Percentiles rank a stretch among this genome's conserved stretches.
Conservation (phyloP, 2,888 invertebrate genomes). For the Mythimna pallens region DNA sequence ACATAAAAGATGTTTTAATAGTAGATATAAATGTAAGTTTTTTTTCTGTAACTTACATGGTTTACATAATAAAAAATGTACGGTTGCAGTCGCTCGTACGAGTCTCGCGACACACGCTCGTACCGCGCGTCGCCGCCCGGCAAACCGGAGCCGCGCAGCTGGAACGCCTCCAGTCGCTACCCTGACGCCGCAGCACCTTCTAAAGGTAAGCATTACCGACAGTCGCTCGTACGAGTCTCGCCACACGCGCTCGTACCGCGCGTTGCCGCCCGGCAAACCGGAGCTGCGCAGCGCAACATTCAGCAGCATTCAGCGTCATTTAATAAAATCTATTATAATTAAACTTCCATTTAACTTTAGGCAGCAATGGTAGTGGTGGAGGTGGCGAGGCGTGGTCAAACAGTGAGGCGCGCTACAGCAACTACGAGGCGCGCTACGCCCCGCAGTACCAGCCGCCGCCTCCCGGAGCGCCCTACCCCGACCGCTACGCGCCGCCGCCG, state of each 20-base stretch:
- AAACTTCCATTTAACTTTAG: slow-evolving; percentile 20
- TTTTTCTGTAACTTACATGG: neutral
- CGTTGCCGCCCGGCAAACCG: slow-evolving; percentile 84
- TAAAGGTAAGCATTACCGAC: slow-evolving; percentile 75
- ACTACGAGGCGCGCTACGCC: slow-evolving; percentile 83
- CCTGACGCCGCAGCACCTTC: slow-evolving; percentile 78
- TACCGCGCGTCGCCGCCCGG: slow-evolving; percentile 85
- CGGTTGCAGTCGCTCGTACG: neutral
- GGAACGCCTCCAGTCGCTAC: slow-evolving; percentile 82
- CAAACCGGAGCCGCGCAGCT: slow-evolving; percentile 85
- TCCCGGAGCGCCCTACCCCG: slow-evolving; percentile 86
- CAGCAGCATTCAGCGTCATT: too few species aligned
- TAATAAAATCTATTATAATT: neutral
- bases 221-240: too few species aligned
- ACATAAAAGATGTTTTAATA: neutral
- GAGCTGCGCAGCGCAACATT: slow-evolving; percentile 75
- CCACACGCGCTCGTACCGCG: slow-evolving; percentile 74
- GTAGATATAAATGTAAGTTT: neutral
- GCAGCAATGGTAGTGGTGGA: slow-evolving; percentile 70
- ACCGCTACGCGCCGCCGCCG: slow-evolving; percentile 81
- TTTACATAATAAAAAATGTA: neutral
- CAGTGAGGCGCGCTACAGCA: slow-evolving; percentile 80
- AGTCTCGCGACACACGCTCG: slow-evolving; percentile 46
- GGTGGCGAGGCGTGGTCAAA: slow-evolving; percentile 77
- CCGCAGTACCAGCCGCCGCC: slow-evolving; percentile 87